phyloP scores from a whole-genome alignment of 2,797 vertebrate species.

The Mormyrus hasselquistii region DNA sequence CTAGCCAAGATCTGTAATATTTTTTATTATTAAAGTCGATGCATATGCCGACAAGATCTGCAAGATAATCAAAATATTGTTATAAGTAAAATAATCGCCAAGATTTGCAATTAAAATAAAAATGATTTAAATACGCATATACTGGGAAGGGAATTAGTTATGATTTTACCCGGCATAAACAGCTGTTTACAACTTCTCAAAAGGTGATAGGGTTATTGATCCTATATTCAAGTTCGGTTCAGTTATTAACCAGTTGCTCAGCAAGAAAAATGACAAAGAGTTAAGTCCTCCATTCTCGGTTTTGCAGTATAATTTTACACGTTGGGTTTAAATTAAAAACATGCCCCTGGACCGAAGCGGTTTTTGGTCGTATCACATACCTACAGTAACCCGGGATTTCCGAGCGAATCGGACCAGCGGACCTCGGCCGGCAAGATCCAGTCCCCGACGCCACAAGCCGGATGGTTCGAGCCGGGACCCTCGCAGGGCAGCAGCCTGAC shows the following conservation, averaged over 20 bases:
- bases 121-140: not conserved
- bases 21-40: not conserved
- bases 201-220: not conserved
- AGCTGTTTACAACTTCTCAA: not conserved
- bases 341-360: not conserved
- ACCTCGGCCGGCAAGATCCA: not conserved
- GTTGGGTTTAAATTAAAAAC: not conserved
- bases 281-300: not conserved
- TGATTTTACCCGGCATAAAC: not conserved
- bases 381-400: not conserved
- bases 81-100: not conserved
- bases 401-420: not conserved
- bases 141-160: not conserved
- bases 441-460: not conserved
- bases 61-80: not conserved
- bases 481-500: not conserved
- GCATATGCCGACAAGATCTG: not conserved
- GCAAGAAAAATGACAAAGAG: conserved; percentile 8
- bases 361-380: not conserved
- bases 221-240: not conserved
- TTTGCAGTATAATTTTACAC: not conserved
- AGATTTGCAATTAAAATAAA: not conserved
- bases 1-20: not conserved
- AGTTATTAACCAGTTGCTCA: not conserved
- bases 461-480: not conserved